Base-by-base conservation (phyloP, 2,797 vertebrate species). In the Thunnus albacares region DNA sequence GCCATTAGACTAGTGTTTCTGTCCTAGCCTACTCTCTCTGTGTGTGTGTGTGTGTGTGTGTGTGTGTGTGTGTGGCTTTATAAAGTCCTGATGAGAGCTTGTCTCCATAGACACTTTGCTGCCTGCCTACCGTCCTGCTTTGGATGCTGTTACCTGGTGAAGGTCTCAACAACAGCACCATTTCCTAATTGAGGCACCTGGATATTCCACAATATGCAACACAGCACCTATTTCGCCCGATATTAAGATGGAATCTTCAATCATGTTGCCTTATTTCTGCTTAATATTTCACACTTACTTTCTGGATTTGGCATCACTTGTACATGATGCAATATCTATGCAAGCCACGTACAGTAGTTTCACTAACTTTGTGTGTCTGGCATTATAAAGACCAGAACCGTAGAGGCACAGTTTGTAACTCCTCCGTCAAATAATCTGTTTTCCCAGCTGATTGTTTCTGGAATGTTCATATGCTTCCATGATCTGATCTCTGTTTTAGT, bases 251-350 rank as follows among this genome's bases (percentile, higher is more conserved):
- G 12, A 75, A 59, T 56, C 30, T 47, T 45, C 2, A 41, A 11
- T 58, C 22, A 75, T 51, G 30, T 59, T 80, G 24, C 64, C 33
- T 22, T 82, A 64, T 77, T 49, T 74, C 38, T 71, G 3, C 28
- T 79, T 67, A 73, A 80, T 81, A 79, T 88, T 86, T 84, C 62
- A 72, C 74, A 51, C 64, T 64, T 79, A 45, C 26, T 71, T 24
- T 76, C 58, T 84, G 71, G 55, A 74, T 81, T 79, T 67, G 47
- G 17, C 47, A 52, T 56, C 28, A 18, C 51, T 85, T 62, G 57
- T 22, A 35, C 51, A 51, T 93, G 89, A 93, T 80, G 91, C 86
- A 93, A 93, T 33, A n/a, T 68, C 80, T 64, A 60, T 81, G 91
- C 86, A 93, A 91, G 83, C 62, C 58, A n/a, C 24, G 20, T 51